phyloP scores from a whole-genome alignment of 2,113 vertebrate species.

The Chlamydotis undulata region DNA sequence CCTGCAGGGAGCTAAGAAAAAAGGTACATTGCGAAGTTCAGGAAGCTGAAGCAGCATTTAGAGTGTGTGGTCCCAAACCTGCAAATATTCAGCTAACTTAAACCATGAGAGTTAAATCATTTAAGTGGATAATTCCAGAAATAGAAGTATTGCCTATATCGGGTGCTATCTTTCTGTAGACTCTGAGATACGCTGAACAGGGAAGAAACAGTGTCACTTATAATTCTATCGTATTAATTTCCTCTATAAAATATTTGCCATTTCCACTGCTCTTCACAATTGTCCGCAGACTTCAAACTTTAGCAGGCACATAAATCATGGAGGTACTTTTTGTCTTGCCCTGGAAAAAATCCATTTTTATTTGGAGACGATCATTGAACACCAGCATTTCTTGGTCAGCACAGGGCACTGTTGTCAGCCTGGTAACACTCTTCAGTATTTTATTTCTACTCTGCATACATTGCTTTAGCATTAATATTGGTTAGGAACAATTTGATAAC shows the following conservation, averaged over 20 bases:
- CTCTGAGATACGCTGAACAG: neutral
- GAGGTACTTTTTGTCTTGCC: neutral
- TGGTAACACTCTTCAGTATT: neutral
- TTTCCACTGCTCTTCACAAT: neutral
- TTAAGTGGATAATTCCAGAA: neutral
- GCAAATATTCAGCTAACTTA: neutral
- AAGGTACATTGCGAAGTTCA: neutral
- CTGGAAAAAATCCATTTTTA: neutral
- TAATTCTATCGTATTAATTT: neutral
- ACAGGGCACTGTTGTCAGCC: neutral
- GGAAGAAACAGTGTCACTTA: neutral
- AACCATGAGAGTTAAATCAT: neutral
- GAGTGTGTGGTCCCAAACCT: neutral
- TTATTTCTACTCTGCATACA: neutral
- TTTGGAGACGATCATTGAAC: neutral
- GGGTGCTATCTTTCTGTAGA: neutral
- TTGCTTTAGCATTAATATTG: neutral
- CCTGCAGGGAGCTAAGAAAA: neutral
- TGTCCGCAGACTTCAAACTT: neutral
- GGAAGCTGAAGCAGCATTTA: neutral
- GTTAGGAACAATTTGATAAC: neutral
- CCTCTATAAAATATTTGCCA: neutral
- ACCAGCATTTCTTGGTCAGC: neutral
- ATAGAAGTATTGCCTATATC: neutral
- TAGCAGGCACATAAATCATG: neutral